Percentiles rank a stretch among this genome's conserved stretches.
Evolutionary conservation across 2,888 invertebrate species (phyloP).

Genomic region (Polymixis flavicincta): DNA sequence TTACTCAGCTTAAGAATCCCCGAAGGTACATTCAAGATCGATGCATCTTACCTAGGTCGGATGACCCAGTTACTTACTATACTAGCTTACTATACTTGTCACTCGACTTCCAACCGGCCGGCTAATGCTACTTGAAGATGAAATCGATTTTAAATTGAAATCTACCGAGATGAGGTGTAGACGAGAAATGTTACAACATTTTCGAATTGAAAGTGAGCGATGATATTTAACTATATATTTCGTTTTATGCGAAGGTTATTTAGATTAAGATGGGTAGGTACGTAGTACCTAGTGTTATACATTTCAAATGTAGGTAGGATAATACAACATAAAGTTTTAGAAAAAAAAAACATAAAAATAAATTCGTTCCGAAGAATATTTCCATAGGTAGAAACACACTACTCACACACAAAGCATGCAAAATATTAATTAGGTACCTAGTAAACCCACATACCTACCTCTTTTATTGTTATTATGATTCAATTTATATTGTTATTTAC

Average conservation of each 20-base stretch:
- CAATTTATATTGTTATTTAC: too few species aligned
- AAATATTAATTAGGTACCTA: background rate
- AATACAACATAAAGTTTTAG: too few species aligned
- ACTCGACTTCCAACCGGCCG: slow-evolving; percentile 45
- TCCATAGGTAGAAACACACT: too few species aligned
- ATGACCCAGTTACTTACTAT: slow-evolving; percentile 70
- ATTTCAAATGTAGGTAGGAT: too few species aligned
- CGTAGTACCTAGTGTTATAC: too few species aligned
- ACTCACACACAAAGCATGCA: background rate
- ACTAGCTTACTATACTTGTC: slow-evolving; percentile 52
- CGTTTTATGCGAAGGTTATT: too few species aligned
- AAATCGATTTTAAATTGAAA: slow-evolving; percentile 61
- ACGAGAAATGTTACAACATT: slow-evolving; percentile 32
- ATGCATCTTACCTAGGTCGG: slow-evolving; percentile 72
- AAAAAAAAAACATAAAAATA: too few species aligned
- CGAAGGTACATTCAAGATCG: slow-evolving; percentile 61
- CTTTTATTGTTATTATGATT: too few species aligned
- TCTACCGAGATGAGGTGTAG: slow-evolving; percentile 8
- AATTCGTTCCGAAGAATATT: too few species aligned
- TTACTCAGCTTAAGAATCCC: slow-evolving; percentile 24
- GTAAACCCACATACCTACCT: background rate
- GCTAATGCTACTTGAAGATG: slow-evolving; percentile 51
- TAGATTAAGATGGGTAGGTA: too few species aligned
- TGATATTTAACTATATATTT: too few species aligned
- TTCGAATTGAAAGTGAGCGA: slow-evolving; percentile 10